Base-by-base conservation (phyloP, 2,113 vertebrate species). In the Columba janthina region DNA sequence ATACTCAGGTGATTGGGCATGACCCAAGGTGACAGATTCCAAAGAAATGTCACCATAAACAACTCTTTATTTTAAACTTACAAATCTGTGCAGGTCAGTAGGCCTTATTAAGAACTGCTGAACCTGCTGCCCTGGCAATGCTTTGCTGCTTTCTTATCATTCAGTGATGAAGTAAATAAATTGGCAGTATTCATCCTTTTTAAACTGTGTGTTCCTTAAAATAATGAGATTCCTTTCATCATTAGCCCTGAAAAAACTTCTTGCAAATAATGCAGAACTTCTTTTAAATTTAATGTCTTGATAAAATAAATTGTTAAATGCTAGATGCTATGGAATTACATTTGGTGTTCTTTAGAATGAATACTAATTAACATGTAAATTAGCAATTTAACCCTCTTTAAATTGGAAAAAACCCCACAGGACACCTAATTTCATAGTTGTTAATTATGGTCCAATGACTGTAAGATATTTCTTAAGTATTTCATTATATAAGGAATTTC, bases 281-380 rank as follows among this genome's bases (percentile, higher is more conserved):
- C 38, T 67, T 97, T 97, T 88, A 96, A 93, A 96, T 93, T 66
- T 93, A 96, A 87, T 74, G 38, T 56, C 70, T 94, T 89, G 86
- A 94, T 97, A 96, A 96, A 76, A 69, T 91, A 81, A 97, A 85
- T 93, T 95, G 81, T 94, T 97, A 97, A 97, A 95, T 94, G 86
- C 79, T 98, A 81, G 72, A 91, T 95, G 70, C 69, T 93, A 57
- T 95, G 57, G 84, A 97, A 95, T 98, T 97, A 89, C 53, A 84
- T 95, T 96, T 85, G 44, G 64, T 72, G 72, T 74, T 92, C 94
- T 96, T 97, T 94, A 94, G 94, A 96, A 78, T 75, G 64, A 94
- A 94, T 94, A 83, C 34, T 97, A 97, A 94, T 98, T 96, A 96
- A 95, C 80, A 97, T 96, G 91, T 89, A 98, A 97, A 98, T 97